phyloP scores from a whole-genome alignment of 2,888 invertebrate species.

The Hydraecia micacea region DNA sequence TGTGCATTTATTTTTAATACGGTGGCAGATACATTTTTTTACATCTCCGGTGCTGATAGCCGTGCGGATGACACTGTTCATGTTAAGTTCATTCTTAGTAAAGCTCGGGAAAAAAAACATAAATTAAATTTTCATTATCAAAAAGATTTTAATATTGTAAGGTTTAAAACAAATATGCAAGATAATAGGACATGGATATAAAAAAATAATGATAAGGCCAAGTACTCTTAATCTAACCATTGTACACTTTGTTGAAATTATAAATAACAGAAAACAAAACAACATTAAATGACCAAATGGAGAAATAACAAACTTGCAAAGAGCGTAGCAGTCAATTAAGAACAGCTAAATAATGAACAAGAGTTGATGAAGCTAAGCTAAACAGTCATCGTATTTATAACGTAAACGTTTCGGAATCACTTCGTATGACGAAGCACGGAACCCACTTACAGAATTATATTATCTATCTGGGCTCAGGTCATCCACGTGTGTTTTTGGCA shows the following conservation, averaged over 20 bases:
- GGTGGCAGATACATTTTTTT: neutral
- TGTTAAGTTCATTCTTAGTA: neutral
- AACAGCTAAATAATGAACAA: slow-evolving; percentile 20
- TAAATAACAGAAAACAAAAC: slow-evolving; percentile 12
- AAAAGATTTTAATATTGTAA: neutral
- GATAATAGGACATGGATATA: neutral
- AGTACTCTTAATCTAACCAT: neutral
- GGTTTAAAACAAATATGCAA: neutral
- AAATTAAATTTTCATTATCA: neutral
- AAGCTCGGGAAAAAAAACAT: neutral
- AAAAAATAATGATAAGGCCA: neutral
- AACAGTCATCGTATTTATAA: slow-evolving; percentile 46
- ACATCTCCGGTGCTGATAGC: neutral
- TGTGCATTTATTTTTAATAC: neutral
- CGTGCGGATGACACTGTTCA: slow-evolving; percentile 40
- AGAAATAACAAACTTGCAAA: slow-evolving; percentile 2
- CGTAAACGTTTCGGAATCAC: slow-evolving; percentile 48
- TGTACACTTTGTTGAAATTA: neutral
- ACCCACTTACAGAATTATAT: slow-evolving; percentile 59
- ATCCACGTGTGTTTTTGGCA: slow-evolving; percentile 87
- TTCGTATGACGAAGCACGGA: slow-evolving; percentile 29
- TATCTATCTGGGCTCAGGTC: slow-evolving; percentile 73
- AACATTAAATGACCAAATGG: neutral
- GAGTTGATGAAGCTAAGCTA: slow-evolving; percentile 31
- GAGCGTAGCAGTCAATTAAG: slow-evolving; percentile 5